Conservation (phyloP, 2,797 vertebrate genomes). For the Notolabrus celidotus region DNA sequence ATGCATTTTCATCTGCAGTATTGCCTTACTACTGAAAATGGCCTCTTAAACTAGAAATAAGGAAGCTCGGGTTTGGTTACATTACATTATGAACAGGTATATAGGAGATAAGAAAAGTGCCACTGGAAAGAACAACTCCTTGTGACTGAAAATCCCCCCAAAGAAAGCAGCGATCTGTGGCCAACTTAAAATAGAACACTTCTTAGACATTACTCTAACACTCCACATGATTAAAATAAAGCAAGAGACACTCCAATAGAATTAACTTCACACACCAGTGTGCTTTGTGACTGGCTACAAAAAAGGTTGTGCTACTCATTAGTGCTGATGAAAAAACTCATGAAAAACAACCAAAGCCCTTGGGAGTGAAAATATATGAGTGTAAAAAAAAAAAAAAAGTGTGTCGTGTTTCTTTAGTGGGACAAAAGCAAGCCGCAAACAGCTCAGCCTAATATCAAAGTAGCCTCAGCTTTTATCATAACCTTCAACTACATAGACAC, state of each 20-base stretch:
- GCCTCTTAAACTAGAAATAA: not conserved
- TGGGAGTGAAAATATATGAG: conserved; percentile 30
- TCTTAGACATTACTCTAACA: conserved; percentile 17
- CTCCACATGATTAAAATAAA: conserved; percentile 32
- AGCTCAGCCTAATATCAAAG: conserved; percentile 36
- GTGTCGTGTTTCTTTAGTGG: conserved; percentile 17
- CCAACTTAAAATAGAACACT: conserved; percentile 39
- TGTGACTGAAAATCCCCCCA: conserved; percentile 4
- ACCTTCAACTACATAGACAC: conserved; percentile 1
- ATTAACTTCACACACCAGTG: conserved; percentile 42
- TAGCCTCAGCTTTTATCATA: conserved; percentile 23
- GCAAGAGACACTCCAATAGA: conserved; percentile 38
- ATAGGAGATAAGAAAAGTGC: not conserved
- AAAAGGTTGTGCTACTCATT: conserved; percentile 53
- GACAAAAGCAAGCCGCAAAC: conserved; percentile 14
- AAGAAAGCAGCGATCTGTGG: conserved; percentile 10
- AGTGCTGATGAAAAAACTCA: conserved; percentile 21
- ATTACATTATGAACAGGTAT: conserved; percentile 1
- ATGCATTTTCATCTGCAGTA: not conserved
- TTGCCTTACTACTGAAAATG: not conserved
- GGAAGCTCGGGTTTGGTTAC: not conserved
- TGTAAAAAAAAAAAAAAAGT: conserved; percentile 9
- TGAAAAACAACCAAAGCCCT: conserved; percentile 26
- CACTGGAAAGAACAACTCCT: not conserved
- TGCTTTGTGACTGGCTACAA: conserved; percentile 27